Percentiles rank a stretch among this genome's conserved stretches.
Conservation (phyloP, 2,888 invertebrate species). For the Beris chalybata region DNA sequence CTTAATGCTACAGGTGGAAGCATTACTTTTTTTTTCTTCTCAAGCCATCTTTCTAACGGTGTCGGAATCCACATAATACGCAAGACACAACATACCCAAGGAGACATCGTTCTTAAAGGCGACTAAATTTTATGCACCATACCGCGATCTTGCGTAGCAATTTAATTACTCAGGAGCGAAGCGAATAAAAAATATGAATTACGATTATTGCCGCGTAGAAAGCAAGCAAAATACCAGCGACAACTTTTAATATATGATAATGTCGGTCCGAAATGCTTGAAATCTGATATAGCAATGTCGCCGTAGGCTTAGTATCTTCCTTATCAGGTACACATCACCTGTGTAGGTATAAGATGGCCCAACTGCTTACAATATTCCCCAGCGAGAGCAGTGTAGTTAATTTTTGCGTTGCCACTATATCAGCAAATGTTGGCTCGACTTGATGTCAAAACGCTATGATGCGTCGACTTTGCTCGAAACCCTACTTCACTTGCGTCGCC, state of each 20-base stretch:
- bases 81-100: not conserved
- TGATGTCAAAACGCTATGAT: conserved; percentile 30
- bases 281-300: conserved; percentile 50
- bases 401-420: conserved; percentile 6
- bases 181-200: conserved; percentile 53
- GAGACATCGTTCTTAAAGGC: not conserved
- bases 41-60: conserved; percentile 25
- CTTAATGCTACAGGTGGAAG: conserved; percentile 19
- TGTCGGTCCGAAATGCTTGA: conserved; percentile 53
- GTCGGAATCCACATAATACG: not conserved
- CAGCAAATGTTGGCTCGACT: not conserved
- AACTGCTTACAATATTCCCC: no score
- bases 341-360: no score
- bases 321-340: conserved; percentile 21
- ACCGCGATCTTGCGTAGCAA: conserved; percentile 8
- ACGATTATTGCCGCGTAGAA: conserved; percentile 55
- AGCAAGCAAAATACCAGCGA: conserved; percentile 56
- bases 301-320: conserved; percentile 23
- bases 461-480: conserved; percentile 8
- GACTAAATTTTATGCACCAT: conserved; percentile 22
- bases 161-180: conserved; percentile 28
- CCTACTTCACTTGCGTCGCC: not conserved
- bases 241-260: conserved; percentile 57
- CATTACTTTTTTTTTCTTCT: conserved; percentile 14
- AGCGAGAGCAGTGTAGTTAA: not conserved